Evolutionary conservation across 2,113 vertebrate genomes (phyloP), one percentile per base, ranked within the genome.

Genomic region (Probosciger aterrimus): DNA sequence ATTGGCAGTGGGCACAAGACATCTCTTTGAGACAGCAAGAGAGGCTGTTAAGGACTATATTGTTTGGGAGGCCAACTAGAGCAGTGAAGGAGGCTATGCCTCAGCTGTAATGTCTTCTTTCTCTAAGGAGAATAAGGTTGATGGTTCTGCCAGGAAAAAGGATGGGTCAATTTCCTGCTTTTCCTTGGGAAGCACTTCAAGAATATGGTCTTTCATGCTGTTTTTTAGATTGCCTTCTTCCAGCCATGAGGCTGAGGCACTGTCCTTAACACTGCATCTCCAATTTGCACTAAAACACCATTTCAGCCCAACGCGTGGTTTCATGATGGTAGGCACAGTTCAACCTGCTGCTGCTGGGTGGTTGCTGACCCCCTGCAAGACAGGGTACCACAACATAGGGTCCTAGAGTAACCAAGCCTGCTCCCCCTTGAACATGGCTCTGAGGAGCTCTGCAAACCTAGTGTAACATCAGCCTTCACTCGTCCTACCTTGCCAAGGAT

Each of bases 111-210:
- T 39, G 28, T 37, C 71, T 47, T 28, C 28, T 53, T 93, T 20
- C 50, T 88, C 53, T 63, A 53, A 41, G 41, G 41, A 86, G 41
- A 92, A 81, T 37, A 73, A 83, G 19, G 63, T 33, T 79, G 33
- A 35, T 79, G 15, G 17, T 44, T 95, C 73, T 81, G 64, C 55
- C 68, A 89, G 64, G 64, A 73, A 91, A 92, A 94, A 70, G 12
- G 64, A 82, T 55, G 53, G 64, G 69, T 78, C 80, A 74, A 86
- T 94, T 91, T 93, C 46, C 37, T 78, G 33, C 18, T 88, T 35
- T 93, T 18, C 55, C 60, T 60, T 70, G 53, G 53, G 37, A 90
- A 86, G 39, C 28, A 74, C n/a, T 65, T 83, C n/a, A 88, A 77
- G 69, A 93, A 41, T 4, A 6, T 7, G 1, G 12, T 53, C 7